Evolutionary conservation across 2,888 invertebrate genomes (phyloP).

Genomic region (Pammene aurita): DNA sequence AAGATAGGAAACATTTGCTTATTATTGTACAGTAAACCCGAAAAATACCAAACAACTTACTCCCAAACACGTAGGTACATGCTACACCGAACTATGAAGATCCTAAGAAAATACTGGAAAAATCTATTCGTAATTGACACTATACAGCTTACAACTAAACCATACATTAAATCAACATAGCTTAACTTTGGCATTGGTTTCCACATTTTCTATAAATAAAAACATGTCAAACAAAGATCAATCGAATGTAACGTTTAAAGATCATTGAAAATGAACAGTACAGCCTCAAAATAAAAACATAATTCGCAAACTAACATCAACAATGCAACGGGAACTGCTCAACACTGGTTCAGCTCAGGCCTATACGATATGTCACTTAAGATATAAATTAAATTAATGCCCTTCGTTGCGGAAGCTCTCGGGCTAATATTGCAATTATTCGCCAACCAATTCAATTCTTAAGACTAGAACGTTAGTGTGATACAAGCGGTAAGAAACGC

Average conservation of each 20-base stretch:
- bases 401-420: conserved; percentile 68
- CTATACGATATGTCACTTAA: conserved; percentile 74
- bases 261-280: conserved; percentile 52
- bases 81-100: conserved; percentile 76
- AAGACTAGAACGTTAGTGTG: conserved; percentile 80
- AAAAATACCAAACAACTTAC: conserved; percentile 78
- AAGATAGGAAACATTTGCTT: conserved; percentile 82
- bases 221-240: conserved; percentile 78
- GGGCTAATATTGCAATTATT: conserved; percentile 76
- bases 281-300: conserved; percentile 67
- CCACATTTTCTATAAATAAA: conserved; percentile 76
- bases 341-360: conserved; percentile 66
- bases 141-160: conserved; percentile 81
- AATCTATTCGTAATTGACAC: conserved; percentile 79
- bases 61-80: conserved; percentile 60
- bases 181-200: conserved; percentile 84
- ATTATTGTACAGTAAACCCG: conserved; percentile 75
- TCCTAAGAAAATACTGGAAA: conserved; percentile 79
- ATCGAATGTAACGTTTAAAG: conserved; percentile 69
- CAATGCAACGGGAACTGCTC: conserved; percentile 69
- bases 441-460: conserved; percentile 71
- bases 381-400: conserved; percentile 72
- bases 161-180: conserved; percentile 79
- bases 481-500: conserved; percentile 45
- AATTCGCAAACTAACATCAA: conserved; percentile 71